Evolutionary conservation across 2,888 invertebrate species (phyloP), one percentile per base, ranked within the genome.

Genomic region (Acronicta psi): DNA sequence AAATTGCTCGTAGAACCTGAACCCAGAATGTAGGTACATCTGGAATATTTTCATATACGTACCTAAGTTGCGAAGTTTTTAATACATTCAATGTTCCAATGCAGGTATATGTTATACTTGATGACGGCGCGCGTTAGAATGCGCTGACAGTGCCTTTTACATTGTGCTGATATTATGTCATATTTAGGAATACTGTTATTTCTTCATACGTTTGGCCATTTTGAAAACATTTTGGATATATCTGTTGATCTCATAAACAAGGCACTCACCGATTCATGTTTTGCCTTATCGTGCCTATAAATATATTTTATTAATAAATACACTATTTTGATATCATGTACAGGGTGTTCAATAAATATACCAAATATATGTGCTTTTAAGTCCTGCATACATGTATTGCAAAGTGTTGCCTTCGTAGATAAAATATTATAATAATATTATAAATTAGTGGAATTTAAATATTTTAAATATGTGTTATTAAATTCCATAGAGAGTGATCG

Each of bases 361-460:
- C 93, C 93, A 93, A 94, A 93, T 87, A 64, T 67, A 90, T 88
- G 89, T 91, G 93, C 93, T 93, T 94, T 92, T 92, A 92, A 86
- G 88, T 89, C 84, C 83, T 81, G 83, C 82, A 80, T 81, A 76
- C 74, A 81, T 87, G 80, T 84, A 80, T 85, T 86, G 88, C 85
- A 89, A 75, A 87, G 81, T 86, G 88, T 92, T 92, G 93, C 93
- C 93, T 93, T 91, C 84, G 78, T 89, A 89, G 85, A 82, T 87
- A 66, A 69, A 66, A 68, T 71, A 61, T 68, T 51, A n/a, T n/a
- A n/a, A n/a, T 36, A 62, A 58, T 56, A 34, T 25, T 51, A 81
- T 70, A 69, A 54, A 69, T 42, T 65, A 59, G 45, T 53, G 55
- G 67, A 73, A 62, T 49, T 59, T 38, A 59, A 62, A 63, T 74